Conservation (phyloP, 2,888 invertebrate species). For the Proisotoma minuta region DNA sequence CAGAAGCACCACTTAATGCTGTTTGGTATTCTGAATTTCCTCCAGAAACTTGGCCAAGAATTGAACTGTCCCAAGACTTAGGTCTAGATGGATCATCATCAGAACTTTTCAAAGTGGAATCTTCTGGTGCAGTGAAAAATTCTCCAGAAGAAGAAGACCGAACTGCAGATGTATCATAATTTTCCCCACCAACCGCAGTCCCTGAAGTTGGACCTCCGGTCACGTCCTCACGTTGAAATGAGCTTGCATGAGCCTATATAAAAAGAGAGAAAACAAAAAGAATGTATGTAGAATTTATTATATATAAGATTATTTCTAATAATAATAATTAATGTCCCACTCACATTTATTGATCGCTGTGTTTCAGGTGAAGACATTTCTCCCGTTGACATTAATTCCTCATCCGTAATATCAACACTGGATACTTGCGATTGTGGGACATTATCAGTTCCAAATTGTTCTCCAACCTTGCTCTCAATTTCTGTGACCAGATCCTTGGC, state of each 20-base stretch:
- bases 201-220: no score
- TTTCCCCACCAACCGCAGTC: no score
- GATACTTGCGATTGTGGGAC: conserved; percentile 27
- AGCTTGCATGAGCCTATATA: no score
- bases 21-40: conserved; percentile 44
- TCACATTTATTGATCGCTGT: conserved; percentile 53
- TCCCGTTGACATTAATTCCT: conserved; percentile 67
- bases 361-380: conserved; percentile 64
- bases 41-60: conserved; percentile 44
- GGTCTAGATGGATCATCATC: conserved; percentile 46
- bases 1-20: conserved; percentile 37
- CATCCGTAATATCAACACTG: conserved; percentile 59
- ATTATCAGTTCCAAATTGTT: conserved; percentile 48
- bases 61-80: conserved; percentile 46
- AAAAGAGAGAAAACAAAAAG: no score
- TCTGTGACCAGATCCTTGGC: conserved; percentile 56
- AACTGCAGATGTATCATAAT: conserved; percentile 42
- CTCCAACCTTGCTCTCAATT: conserved; percentile 57
- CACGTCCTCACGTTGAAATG: no score
- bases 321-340: background rate
- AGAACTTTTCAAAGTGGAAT: conserved; percentile 38
- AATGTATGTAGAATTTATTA: no score
- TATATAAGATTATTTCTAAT: no score
- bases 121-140: conserved; percentile 45
- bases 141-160: conserved; percentile 45